phyloP scores from a whole-genome alignment of 2,797 vertebrate genomes.

The Crenichthys baileyi region DNA sequence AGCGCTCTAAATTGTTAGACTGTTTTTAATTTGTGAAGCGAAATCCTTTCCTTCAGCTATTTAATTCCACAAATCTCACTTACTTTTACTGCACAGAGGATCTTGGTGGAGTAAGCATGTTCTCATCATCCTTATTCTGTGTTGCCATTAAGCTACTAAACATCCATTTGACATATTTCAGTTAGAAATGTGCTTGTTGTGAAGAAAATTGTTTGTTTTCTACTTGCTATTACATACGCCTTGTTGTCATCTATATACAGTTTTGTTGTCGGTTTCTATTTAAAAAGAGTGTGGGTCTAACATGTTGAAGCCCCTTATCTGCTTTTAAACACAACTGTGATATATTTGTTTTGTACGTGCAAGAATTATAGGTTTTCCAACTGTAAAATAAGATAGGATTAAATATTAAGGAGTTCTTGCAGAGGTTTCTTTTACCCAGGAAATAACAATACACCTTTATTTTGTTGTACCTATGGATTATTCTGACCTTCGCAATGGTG shows the following conservation, averaged over 20 bases:
- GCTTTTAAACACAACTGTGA: not conserved
- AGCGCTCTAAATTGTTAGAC: no score
- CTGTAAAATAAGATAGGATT: not conserved
- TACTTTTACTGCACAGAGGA: not conserved
- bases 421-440: not conserved
- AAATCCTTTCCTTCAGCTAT: not conserved
- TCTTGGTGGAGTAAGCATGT: not conserved
- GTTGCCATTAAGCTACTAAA: not conserved
- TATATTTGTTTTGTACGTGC: not conserved
- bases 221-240: no score
- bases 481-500: conserved; percentile 34
- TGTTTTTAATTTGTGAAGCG: not conserved
- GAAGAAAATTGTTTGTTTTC: not conserved
- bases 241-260: no score
- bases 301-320: not conserved
- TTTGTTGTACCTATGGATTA: conserved; percentile 35
- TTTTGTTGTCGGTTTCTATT: not conserved
- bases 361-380: not conserved
- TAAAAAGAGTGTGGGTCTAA: not conserved
- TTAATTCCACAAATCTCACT: not conserved
- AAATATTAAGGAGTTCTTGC: not conserved
- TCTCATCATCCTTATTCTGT: not conserved
- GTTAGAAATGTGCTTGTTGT: not conserved
- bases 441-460: not conserved
- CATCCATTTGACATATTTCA: not conserved